Evolutionary conservation across 2,888 invertebrate genomes (phyloP).

Genomic region (Lasioglossum lativentre): DNA sequence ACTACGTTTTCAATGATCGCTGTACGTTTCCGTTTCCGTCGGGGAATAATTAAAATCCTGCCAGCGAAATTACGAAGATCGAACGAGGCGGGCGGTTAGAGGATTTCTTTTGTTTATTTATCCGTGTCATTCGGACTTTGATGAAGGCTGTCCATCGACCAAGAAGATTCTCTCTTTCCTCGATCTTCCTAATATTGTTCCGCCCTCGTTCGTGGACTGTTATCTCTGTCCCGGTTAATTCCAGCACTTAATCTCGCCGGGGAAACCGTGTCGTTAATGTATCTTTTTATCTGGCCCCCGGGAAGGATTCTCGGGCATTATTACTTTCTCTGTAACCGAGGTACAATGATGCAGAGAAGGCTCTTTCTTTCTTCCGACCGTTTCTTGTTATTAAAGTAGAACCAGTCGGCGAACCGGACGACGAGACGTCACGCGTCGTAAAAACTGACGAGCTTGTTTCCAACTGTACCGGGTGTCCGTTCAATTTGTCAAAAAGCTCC

Average conservation of each 20-base stretch:
- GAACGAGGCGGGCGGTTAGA: background rate
- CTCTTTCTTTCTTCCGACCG: constrained; percentile 37
- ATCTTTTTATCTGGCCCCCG: constrained; percentile 5
- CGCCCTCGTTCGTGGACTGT: background rate
- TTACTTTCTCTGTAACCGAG: constrained; percentile 35
- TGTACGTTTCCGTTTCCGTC: background rate
- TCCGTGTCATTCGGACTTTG: background rate
- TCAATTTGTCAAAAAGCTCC: background rate
- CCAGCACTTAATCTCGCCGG: background rate
- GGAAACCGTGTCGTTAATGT: constrained; percentile 25
- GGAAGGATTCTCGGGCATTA: constrained; percentile 28
- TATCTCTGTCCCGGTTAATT: background rate
- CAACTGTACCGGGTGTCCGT: constrained; percentile 16
- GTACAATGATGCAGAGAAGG: constrained; percentile 43
- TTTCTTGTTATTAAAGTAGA: constrained; percentile 55
- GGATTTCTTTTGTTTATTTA: constrained; percentile 1
- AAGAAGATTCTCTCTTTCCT: background rate
- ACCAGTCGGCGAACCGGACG: constrained; percentile 31
- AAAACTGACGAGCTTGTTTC: constrained; percentile 28
- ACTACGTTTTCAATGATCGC: background rate
- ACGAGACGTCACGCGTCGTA: constrained; percentile 27
- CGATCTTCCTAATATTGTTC: constrained; percentile 1
- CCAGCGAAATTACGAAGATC: background rate
- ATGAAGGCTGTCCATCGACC: background rate
- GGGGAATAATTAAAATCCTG: background rate